Base-by-base conservation (phyloP, 2,113 vertebrate species). In the Pica pica region DNA sequence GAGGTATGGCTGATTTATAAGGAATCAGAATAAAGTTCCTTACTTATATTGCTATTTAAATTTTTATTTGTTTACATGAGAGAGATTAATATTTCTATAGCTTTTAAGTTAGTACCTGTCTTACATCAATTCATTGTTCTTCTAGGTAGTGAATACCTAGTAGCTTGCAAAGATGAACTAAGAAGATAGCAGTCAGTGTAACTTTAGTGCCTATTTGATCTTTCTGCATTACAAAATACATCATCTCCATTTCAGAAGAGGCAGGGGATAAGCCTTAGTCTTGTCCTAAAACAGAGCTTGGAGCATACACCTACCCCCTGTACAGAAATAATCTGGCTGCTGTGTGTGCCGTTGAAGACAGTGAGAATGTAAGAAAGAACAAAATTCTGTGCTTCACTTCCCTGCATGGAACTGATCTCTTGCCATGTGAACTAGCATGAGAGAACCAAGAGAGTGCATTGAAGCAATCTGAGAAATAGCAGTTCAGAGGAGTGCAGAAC, bases 151-250 rank as follows among this genome's bases (percentile, higher is more conserved):
- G n/a, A 61, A 1, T 64, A 33, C 50, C 16, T 49, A 35, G 39
- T 10, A 76, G 47, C 44, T 55, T 56, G 35, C 39, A 52, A 68
- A 10, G 2, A n/a, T 67, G n/a, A 53, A 22, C 24, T 22, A 9
- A 4, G 30, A 27, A 59, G 47, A 20, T 56, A 85, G 69, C 50
- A 61, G 28, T 39, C 28, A 18, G 47, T 44, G 7, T 49, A 52
- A 44, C 59, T 69, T 57, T 2, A 73, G 31, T 11, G 2, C 0
- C 0, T 56, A n/a, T 12, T 46, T 53, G 39, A 80, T 82, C 33
- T 77, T 75, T 55, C 53, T 89, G 49, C 24, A 13, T 41, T 59
- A 46, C 8, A 3, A 81, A 69, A 61, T 20, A 19, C 4, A 10
- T 77, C 1, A 0, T 61, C 69, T 89, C 37, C 6, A 2, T 53